Evolutionary conservation across 2,113 vertebrate genomes (phyloP).

Genomic region (Rynchops niger): DNA sequence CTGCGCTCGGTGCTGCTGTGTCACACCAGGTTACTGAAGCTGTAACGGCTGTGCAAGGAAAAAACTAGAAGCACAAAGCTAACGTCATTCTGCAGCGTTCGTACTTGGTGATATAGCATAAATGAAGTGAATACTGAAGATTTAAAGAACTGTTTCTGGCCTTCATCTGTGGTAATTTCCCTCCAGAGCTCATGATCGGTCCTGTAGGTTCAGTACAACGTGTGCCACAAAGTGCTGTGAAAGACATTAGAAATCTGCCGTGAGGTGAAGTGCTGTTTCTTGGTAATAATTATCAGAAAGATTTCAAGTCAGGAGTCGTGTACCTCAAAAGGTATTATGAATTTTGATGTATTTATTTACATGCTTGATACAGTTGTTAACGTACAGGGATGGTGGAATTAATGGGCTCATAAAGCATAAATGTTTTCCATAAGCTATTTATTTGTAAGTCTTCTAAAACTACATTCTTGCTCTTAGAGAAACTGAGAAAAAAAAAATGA

Average conservation of each 20-base stretch:
- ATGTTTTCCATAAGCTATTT: not conserved
- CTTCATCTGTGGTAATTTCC: not conserved
- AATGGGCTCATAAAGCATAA: not conserved
- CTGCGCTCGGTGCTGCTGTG: fast-evolving
- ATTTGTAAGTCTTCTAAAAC: not conserved
- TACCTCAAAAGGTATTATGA: not conserved
- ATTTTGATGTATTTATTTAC: slow-evolving; percentile 1
- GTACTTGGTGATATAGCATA: not conserved
- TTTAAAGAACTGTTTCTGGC: not conserved
- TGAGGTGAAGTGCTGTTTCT: not conserved
- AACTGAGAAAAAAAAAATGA: not conserved
- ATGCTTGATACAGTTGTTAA: not conserved
- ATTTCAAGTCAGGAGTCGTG: not conserved
- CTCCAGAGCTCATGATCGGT: not conserved
- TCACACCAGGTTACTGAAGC: not conserved
- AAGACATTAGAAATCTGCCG: not conserved
- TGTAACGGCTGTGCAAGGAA: not conserved
- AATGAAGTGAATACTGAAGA: not conserved
- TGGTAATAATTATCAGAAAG: not conserved
- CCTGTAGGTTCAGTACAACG: not conserved
- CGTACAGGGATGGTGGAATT: not conserved
- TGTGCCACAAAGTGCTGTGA: not conserved
- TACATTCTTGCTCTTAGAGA: not conserved
- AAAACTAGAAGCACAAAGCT: not conserved
- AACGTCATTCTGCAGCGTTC: not conserved